These are phyloP conservation scores for Phalacrocorax aristotelis DNA, from an alignment of 2,113 vertebrate genomes.

Conservation along the genomic window DNA sequence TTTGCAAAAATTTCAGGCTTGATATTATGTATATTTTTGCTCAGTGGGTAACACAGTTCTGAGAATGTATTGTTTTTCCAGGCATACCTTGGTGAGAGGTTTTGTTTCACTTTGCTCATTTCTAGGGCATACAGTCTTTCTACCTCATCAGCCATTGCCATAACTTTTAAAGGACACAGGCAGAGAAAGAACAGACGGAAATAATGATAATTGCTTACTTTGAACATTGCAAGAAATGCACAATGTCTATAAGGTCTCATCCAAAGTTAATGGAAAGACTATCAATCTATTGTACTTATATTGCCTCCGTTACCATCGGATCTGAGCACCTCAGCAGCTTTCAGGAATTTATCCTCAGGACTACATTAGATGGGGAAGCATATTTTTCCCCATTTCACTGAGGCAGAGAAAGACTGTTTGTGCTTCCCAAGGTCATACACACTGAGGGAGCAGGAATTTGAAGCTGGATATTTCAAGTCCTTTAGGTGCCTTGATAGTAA, in stretches of 20 bases:
- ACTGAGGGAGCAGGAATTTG: background rate
- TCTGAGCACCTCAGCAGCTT: background rate
- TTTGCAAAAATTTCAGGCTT: background rate
- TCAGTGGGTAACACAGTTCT: background rate
- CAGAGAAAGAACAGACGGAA: conserved; percentile 40
- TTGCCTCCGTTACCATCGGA: background rate
- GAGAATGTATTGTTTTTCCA: background rate
- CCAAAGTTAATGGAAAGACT: conserved; percentile 11
- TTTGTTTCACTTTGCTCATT: background rate
- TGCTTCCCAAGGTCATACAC: background rate
- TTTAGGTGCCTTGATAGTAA: background rate
- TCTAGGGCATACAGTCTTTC: background rate
- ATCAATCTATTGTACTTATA: background rate
- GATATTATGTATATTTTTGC: background rate
- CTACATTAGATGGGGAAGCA: background rate
- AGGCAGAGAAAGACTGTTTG: background rate
- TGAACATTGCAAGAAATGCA: background rate
- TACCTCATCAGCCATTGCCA: background rate
- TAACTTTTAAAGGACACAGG: background rate
- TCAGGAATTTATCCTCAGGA: background rate
- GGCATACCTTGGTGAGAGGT: background rate
- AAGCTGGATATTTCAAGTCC: background rate
- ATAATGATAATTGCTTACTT: conserved; percentile 28
- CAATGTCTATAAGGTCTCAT: conserved; percentile 3
- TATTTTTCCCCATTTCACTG: background rate